phyloP scores from a whole-genome alignment of 2,113 vertebrate genomes.

The Paratilapia polleni region DNA sequence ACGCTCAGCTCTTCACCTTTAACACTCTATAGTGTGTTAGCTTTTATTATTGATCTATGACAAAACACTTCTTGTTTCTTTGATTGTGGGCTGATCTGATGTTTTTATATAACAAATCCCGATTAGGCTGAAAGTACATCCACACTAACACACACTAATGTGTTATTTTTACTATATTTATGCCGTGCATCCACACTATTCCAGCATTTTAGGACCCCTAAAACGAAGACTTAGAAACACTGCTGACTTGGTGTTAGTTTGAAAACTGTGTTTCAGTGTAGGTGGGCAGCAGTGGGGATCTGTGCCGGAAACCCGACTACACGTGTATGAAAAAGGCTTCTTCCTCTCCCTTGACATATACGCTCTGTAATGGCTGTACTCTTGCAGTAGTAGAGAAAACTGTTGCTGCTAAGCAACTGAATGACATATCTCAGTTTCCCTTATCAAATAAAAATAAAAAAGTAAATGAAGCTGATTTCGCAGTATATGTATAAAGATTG shows the following conservation, averaged over 20 bases:
- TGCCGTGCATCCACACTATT: neutral
- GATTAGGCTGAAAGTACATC: too few relatives aligned
- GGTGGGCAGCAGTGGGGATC: neutral
- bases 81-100: too few relatives aligned
- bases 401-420: neutral
- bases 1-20: neutral
- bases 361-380: neutral
- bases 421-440: neutral
- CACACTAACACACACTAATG: too few relatives aligned
- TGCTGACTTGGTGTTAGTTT: neutral
- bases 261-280: neutral
- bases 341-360: neutral
- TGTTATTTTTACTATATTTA: too few relatives aligned
- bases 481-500: too few relatives aligned
- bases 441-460: neutral
- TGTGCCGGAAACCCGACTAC: neutral
- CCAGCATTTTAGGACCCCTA: neutral
- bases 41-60: neutral
- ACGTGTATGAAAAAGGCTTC: neutral
- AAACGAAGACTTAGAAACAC: neutral
- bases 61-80: too few relatives aligned
- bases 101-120: too few relatives aligned
- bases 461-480: neutral
- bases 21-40: neutral
- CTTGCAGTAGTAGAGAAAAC: neutral